These are phyloP conservation scores for Hirudinaria manillensis DNA, from an alignment of 2,888 invertebrate species.

Conservation along the genomic window DNA sequence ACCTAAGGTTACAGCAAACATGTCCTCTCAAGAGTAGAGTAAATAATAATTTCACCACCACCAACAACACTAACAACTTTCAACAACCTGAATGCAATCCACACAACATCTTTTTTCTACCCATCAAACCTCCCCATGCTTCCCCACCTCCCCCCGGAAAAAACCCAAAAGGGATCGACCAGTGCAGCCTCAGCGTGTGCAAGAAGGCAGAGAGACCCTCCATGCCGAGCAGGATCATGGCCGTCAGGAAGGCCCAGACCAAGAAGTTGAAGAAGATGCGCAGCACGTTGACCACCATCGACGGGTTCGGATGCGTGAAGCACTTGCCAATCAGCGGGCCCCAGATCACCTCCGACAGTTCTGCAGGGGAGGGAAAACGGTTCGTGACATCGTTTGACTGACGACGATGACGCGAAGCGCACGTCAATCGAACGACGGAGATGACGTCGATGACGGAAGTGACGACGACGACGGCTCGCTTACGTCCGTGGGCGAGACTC, in stretches of 20 bases:
- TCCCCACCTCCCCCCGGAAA: neutral
- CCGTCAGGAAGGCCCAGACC: constrained; percentile 84
- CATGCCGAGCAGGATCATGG: constrained; percentile 92
- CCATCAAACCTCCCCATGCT: neutral
- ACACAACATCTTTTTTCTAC: too few relatives aligned
- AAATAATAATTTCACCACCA: too few relatives aligned
- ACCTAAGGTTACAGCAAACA: too few relatives aligned
- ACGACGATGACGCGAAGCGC: constrained; percentile 55
- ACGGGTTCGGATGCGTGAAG: constrained; percentile 68
- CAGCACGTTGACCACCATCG: constrained; percentile 52
- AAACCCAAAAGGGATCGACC: constrained; percentile 60
- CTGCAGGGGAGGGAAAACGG: constrained; percentile 53
- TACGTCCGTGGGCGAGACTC: constrained; percentile 93
- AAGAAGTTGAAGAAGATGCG: constrained; percentile 65
- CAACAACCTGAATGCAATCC: too few relatives aligned
- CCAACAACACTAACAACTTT: too few relatives aligned
- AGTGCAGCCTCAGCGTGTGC: constrained; percentile 94
- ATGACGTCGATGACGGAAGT: too few relatives aligned
- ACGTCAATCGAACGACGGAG: too few relatives aligned
- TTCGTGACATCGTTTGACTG: too few relatives aligned
- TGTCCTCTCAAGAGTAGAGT: too few relatives aligned
- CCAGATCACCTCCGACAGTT: constrained; percentile 81
- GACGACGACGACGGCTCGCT: constrained; percentile 54
- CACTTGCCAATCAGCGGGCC: constrained; percentile 60
- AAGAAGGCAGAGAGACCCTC: constrained; percentile 97